These are phyloP conservation scores for Microcebus griseorufus DNA, from an alignment of 2,113 vertebrate genomes.

Conservation along the genomic window DNA sequence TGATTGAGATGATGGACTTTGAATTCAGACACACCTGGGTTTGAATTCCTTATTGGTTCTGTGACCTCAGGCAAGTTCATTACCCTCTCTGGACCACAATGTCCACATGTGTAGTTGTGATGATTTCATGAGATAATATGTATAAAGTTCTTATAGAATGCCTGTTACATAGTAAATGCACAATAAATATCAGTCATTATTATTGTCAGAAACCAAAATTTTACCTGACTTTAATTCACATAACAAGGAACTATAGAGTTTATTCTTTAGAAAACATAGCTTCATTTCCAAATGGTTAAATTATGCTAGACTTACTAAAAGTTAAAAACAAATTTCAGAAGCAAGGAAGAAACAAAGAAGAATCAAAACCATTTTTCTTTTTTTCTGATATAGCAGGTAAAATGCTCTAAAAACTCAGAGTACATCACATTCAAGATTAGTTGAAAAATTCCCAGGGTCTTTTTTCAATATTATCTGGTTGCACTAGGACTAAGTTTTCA, in stretches of 20 bases:
- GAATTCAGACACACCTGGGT: neutral
- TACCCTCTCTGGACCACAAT: neutral
- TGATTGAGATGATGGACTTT: too few relatives aligned
- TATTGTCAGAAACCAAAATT: neutral
- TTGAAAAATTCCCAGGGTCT: neutral
- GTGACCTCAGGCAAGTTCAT: neutral
- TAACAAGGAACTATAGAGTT: neutral
- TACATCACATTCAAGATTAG: neutral
- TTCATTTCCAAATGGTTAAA: neutral
- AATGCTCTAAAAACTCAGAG: neutral
- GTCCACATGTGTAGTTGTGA: neutral
- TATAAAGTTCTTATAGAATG: neutral
- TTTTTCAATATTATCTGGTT: neutral
- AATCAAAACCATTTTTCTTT: neutral
- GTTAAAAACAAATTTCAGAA: slow-evolving; percentile 7
- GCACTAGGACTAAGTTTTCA: neutral
- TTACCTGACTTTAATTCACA: neutral
- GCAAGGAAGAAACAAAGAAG: neutral
- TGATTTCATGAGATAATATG: neutral
- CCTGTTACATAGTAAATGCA: neutral
- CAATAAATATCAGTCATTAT: neutral
- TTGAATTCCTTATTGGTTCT: neutral
- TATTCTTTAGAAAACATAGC: neutral
- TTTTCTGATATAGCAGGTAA: neutral
- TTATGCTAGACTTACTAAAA: neutral